Evolutionary conservation across 2,797 vertebrate genomes (phyloP).

Genomic region (Brachyalestes nurse): DNA sequence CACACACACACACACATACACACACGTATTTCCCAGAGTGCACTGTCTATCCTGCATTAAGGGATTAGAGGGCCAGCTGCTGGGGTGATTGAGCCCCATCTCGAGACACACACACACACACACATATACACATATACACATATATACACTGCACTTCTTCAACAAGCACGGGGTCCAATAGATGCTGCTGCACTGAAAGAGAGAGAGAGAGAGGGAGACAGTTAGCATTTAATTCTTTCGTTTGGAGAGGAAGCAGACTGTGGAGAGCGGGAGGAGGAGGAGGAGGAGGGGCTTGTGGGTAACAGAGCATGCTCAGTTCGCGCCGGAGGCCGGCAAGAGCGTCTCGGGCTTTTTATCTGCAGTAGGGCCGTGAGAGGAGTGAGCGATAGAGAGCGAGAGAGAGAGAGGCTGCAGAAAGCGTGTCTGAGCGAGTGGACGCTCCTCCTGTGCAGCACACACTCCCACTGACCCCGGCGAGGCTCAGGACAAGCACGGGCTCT

Average conservation of each 20-base stretch:
- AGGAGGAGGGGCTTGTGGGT: constrained; percentile 50
- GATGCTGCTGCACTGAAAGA: constrained; percentile 30
- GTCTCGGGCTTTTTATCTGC: constrained; percentile 61
- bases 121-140: too few relatives aligned
- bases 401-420: constrained; percentile 35
- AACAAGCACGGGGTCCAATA: constrained; percentile 18
- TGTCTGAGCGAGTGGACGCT: constrained; percentile 29
- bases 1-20: too few relatives aligned
- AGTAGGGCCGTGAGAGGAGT: constrained; percentile 52
- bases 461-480: constrained; percentile 1
- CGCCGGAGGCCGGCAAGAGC: constrained; percentile 43
- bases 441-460: constrained; percentile 11
- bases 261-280: constrained; percentile 25
- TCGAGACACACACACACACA: constrained; percentile 29
- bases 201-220: constrained; percentile 25
- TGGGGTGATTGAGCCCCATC: constrained; percentile 61
- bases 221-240: too few relatives aligned
- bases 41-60: constrained; percentile 66
- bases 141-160: too few relatives aligned
- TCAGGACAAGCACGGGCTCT: not conserved
- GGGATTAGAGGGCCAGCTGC: constrained; percentile 76
- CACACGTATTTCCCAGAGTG: constrained; percentile 30
- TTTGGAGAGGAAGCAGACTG: constrained; percentile 51
- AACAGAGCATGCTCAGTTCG: constrained; percentile 67
- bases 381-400: constrained; percentile 29